Percentiles rank a stretch among this genome's conserved stretches.
phyloP scores from a whole-genome alignment of 2,888 invertebrate genomes.

The Andricus quercusramuli region DNA sequence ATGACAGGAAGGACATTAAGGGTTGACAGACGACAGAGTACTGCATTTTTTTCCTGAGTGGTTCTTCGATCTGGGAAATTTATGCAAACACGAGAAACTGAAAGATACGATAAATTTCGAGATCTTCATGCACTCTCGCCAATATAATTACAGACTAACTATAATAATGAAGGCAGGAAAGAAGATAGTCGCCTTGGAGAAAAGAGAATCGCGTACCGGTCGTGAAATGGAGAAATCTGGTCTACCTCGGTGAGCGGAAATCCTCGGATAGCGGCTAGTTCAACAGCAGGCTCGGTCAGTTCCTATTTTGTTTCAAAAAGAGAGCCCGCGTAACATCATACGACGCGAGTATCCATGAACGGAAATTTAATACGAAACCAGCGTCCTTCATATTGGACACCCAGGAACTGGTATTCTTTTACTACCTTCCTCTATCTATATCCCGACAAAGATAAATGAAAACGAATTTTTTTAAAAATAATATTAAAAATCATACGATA shows the following conservation, averaged over 20 bases:
- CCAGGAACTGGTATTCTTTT: background rate
- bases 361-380: conserved; percentile 65
- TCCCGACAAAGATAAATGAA: background rate
- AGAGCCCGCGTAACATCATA: conserved; percentile 66
- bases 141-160: conserved; percentile 33
- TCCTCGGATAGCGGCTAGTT: conserved; percentile 49
- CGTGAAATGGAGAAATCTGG: conserved; percentile 52
- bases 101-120: conserved; percentile 23
- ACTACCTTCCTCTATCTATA: background rate
- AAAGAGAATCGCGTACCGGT: conserved; percentile 43
- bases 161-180: conserved; percentile 36
- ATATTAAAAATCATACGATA: too few species aligned
- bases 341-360: conserved; percentile 65
- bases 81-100: conserved; percentile 25
- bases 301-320: conserved; percentile 52
- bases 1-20: background rate
- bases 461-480: background rate
- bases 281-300: conserved; percentile 38
- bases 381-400: conserved; percentile 39
- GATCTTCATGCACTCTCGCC: conserved; percentile 24
- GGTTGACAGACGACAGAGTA: too few species aligned
- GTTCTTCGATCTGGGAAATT: conserved; percentile 7
- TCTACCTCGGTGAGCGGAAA: conserved; percentile 55
- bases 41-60: background rate
- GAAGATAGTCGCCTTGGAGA: conserved; percentile 30